phyloP scores from a whole-genome alignment of 37 sponge, comb jelly and placozoan genomes.

The Tethya wilhelma region DNA sequence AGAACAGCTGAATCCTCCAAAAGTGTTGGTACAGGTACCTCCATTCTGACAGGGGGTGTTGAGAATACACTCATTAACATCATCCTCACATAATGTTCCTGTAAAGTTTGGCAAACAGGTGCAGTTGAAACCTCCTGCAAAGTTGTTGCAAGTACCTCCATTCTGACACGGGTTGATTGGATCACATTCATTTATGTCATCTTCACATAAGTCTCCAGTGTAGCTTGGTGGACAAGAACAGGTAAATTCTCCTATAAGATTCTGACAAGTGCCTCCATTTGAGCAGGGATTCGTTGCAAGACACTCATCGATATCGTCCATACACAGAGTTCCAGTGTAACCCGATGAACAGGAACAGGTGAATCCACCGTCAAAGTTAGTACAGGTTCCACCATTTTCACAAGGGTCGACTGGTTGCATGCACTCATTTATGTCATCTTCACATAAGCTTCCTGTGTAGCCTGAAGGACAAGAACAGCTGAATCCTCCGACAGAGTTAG shows the following conservation, averaged over 20 bases:
- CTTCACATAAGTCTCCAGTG: conserved; percentile 73
- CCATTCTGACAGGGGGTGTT: not conserved
- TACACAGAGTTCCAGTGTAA: conserved; percentile 45
- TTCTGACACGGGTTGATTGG: conserved; percentile 65
- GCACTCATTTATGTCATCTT: conserved; percentile 39
- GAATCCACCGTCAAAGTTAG: conserved; percentile 15
- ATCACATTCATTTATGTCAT: conserved; percentile 57
- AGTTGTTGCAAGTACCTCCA: conserved; percentile 77
- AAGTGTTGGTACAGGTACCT: conserved; percentile 26
- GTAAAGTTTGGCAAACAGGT: conserved; percentile 14
- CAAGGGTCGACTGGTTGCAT: conserved; percentile 22
- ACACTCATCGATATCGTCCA: conserved; percentile 35
- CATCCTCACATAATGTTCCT: conserved; percentile 4
- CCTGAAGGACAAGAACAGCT: conserved; percentile 15
- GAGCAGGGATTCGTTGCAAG: conserved; percentile 16
- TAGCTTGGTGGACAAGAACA: conserved; percentile 80
- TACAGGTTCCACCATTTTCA: conserved; percentile 44
- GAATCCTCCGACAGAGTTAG: conserved; percentile 11
- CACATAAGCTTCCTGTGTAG: conserved; percentile 11
- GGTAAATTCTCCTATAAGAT: conserved; percentile 33
- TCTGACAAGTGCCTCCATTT: conserved; percentile 44
- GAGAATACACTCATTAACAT: conserved; percentile 27
- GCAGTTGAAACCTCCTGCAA: conserved; percentile 54
- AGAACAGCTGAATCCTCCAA: conserved; percentile 18
- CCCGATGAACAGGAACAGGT: conserved; percentile 46